Evolutionary conservation across 2,888 invertebrate species (phyloP), one percentile per base, ranked within the genome.

Genomic region (Cerceris rybyensis): DNA sequence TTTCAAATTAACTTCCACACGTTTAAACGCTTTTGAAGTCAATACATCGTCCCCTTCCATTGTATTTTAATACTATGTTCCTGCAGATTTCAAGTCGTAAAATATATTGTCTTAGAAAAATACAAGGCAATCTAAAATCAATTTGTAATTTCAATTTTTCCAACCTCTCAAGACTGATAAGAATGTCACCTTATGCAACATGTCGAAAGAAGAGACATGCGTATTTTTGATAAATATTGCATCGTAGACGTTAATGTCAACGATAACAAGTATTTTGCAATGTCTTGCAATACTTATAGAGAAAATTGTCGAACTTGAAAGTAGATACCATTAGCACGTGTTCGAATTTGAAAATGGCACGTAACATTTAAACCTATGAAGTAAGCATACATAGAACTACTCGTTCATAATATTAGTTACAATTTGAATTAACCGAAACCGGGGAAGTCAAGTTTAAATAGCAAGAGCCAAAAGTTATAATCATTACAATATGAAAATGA

Each of bases 1-100:
- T 39, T 84, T 82, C 28, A 89, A 57, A 76, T 86, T 83, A 41
- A 59, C 58, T 13, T 86, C 77, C 0, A 85, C 87, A n/a, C 88
- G 88, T 67, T 86, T 80, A 9, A 81, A 83, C 43, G 73, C 55
- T 64, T 84, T 86, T 28, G 85, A 74, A 8, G 49, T 41, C 13
- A 81, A 75, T 28, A 28, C 28, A 28, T 28, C 4, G 1, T 28
- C 28, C 28, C 4, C 28, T 28, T 28, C 28, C 28, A 28, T 28
- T 28, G 28, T 28, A 28, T 28, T 4, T 28, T 28, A 65, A 78
- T 78, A 65, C 16, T 58, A n/a, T 67, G 75, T 0, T 71, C 55
- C 8, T 74, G 72, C 72, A 59, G 70, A 57, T 1, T 14, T 9
- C 4, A 46, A 46, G 0, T 46, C 11, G 39, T 42, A 5, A 61